Evolutionary conservation across 2,113 vertebrate genomes (phyloP), one percentile per base, ranked within the genome.

Genomic region (Malurus elegans): DNA sequence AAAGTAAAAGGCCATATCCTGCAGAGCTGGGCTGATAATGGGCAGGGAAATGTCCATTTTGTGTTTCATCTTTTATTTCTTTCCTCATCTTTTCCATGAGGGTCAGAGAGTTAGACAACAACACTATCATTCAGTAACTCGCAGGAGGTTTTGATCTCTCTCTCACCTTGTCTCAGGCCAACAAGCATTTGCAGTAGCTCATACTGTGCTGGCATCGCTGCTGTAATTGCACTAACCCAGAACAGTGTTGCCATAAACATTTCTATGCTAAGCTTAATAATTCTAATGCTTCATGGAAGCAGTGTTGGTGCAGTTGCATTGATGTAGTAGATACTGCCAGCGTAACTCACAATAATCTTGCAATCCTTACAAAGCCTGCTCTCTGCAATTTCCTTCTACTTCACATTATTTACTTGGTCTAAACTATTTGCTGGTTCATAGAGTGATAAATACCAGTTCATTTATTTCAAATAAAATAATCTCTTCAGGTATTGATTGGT

Each of bases 381-480:
- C 78, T 88, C 42, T 90, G 79, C 88, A 94, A 95, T 96, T 94
- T 90, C 82, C 82, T 76, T 90, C 87, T 83, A 62, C 67, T 94
- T 93, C 94, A 88, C 87, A 95, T 95, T 88, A 94, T 93, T 97
- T 92, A 93, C 90, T 92, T 74, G 67, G 73, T 78, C 88, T 95
- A 66, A 92, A 92, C 81, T 75, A 92, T 84, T 93, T 93, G 64
- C 82, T 92, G 62, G 90, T 96, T 92, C 93, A 90, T 54, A 80
- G 42, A 83, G 79, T 95, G 92, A 96, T 91, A 89, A 96, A 96
- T 96, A 91, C 56, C 65, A 40, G 50, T 90, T 90, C 87, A 88
- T 95, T 96, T 91, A 60, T 62, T 88, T 95, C 71, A 96, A 92
- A 95, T 92, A 94, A 95, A 94, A 95, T 93, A 88, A 94, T 83